Base-by-base conservation (phyloP, 2,888 invertebrate genomes). In the Scaeva pyrastri region DNA sequence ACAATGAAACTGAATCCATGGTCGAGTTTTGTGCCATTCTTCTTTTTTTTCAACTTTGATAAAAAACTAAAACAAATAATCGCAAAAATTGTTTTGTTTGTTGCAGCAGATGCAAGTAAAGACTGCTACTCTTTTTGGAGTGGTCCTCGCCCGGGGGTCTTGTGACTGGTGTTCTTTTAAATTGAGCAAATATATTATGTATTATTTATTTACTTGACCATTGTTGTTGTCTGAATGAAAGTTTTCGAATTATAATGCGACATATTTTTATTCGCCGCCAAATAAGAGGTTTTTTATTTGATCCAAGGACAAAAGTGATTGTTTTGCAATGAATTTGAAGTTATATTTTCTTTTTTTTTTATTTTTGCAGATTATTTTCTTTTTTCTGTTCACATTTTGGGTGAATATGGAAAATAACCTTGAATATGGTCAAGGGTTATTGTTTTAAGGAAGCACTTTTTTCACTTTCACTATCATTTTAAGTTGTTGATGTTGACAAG, bases 381-480 rank as follows among this genome's bases (percentile, higher is more conserved):
- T 11, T 21, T 16, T 21, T 52, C 23, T 23, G 43, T 14, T 71
- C 19, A 71, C 43, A 55, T 36, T 64, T 52, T 70, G 12, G n/a
- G 11, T 10, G 48, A 62, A 66, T 31, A 41, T n/a, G 36, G 45
- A 48, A 31, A 16, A 23, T 45, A 66, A 76, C 84, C 85, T 81
- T 81, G 81, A 75, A 68, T 55, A 10, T 48, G 60, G 62, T 68
- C 76, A 72, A 81, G 72, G 72, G 48, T 58, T 48, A 16, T 62
- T 66, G 26, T 8, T 66, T 50, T 73, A 50, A 72, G 73, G 72
- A 76, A 77, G 50, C 72, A 36, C 50, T 58, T 62, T 50, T 43
- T 56, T 41, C 68, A 82, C 82, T 77, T 77, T 86, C 73, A 68
- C 86, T 82, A 21, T 71, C 64, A 52, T 56, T 68, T 12, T 39